Percentiles rank a stretch among this genome's conserved stretches.
Evolutionary conservation across 2,888 invertebrate species (phyloP).

Genomic region (Steinernema hermaphroditum): DNA sequence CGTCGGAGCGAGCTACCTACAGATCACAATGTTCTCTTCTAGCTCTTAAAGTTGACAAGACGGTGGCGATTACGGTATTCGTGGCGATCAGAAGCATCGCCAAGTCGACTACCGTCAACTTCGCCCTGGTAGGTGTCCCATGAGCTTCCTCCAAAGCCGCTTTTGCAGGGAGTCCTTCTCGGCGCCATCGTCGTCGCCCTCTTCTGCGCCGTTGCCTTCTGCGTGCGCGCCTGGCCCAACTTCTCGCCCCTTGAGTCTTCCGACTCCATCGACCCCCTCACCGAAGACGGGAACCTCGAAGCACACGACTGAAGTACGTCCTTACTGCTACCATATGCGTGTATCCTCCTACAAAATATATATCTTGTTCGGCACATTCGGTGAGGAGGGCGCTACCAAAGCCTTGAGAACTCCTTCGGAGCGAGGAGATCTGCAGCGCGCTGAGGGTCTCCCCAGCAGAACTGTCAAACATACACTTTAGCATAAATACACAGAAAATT

Average conservation of each 20-base stretch:
- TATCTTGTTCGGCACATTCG: no score
- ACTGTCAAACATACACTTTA: no score
- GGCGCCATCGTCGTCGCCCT: neutral
- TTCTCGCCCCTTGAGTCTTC: constrained; percentile 10
- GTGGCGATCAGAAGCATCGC: neutral
- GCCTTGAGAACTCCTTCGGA: no score
- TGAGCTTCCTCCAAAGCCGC: neutral
- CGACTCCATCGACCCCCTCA: neutral
- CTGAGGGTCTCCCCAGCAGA: no score
- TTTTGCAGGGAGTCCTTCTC: constrained; percentile 7
- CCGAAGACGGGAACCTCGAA: neutral
- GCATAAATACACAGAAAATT: no score
- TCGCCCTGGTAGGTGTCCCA: neutral
- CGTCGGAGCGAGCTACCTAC: no score
- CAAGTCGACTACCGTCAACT: neutral
- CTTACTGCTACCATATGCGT: no score
- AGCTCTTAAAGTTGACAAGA: neutral
- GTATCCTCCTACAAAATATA: no score
- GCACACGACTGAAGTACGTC: no score
- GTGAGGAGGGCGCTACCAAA: no score
- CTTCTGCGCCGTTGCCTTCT: constrained; percentile 4
- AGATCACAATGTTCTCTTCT: neutral
- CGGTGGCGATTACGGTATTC: neutral
- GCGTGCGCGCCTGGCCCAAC: neutral
- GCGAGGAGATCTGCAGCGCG: no score